phyloP scores from a whole-genome alignment of 2,888 invertebrate species.

The Desoria tigrina region DNA sequence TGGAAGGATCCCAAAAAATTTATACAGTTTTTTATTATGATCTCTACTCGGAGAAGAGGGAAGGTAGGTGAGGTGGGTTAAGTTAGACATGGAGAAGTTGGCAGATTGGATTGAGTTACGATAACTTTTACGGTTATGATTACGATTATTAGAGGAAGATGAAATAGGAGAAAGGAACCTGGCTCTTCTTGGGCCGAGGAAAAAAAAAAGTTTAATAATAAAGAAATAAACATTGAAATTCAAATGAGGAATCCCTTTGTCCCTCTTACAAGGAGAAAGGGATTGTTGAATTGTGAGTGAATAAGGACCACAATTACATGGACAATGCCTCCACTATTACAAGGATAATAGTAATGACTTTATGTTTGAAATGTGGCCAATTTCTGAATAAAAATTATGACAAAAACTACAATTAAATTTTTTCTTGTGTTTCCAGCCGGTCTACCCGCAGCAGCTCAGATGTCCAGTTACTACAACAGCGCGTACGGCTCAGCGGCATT shows the following conservation, averaged over 20 bases:
- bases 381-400: background rate
- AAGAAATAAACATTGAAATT: constrained; percentile 50
- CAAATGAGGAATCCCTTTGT: constrained; percentile 32
- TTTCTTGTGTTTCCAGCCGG: constrained; percentile 45
- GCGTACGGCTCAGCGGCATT: constrained; percentile 50
- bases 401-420: constrained; percentile 8
- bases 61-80: no score
- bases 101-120: constrained; percentile 47
- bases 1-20: no score
- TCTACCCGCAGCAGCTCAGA: constrained; percentile 52
- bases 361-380: background rate
- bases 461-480: constrained; percentile 53
- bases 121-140: constrained; percentile 49
- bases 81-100: background rate
- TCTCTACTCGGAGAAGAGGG: no score
- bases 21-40: no score
- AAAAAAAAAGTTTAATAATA: constrained; percentile 41
- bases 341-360: background rate
- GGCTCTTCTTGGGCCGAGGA: no score
- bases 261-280: constrained; percentile 13
- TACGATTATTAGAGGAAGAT: constrained; percentile 43
- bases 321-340: constrained; percentile 1
- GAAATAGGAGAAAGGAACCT: constrained; percentile 24
- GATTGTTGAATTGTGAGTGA: no score
- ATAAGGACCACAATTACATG: constrained; percentile 8